These are phyloP conservation scores for Subanguina moxae DNA, from an alignment of 1,140 invertebrate genomes.

Conservation along the genomic window DNA sequence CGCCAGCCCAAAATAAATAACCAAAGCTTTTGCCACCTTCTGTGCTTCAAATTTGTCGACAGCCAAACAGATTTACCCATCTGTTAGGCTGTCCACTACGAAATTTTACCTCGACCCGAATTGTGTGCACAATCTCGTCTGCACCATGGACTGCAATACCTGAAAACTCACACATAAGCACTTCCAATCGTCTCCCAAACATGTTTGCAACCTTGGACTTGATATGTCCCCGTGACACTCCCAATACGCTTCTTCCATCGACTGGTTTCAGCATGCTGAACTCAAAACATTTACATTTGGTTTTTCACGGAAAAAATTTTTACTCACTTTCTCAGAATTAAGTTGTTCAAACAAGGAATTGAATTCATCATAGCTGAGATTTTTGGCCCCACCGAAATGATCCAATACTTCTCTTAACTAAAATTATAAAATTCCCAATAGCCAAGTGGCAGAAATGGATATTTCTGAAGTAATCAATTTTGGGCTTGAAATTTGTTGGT, in stretches of 20 bases:
- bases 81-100: no score
- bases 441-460: no score
- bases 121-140: slow-evolving; percentile 66
- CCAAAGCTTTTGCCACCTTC: background rate
- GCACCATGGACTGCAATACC: slow-evolving; percentile 81
- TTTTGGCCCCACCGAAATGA: slow-evolving; percentile 37
- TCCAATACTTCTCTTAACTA: slow-evolving; percentile 49
- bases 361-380: slow-evolving; percentile 45
- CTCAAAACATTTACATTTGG: no score
- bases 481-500: no score
- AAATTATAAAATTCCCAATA: background rate
- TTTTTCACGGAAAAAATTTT: no score
- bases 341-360: slow-evolving; percentile 73
- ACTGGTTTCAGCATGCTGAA: slow-evolving; percentile 73
- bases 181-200: no score
- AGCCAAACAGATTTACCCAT: no score
- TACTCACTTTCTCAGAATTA: slow-evolving; percentile 72
- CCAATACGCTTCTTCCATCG: slow-evolving; percentile 88
- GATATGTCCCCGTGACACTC: slow-evolving; percentile 84
- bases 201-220: slow-evolving; percentile 81
- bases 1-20: slow-evolving; percentile 15
- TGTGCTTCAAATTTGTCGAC: background rate
- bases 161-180: no score
- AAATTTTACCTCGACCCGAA: slow-evolving; percentile 51
- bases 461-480: no score